Percentiles rank a stretch among this genome's conserved stretches.
phyloP scores from a whole-genome alignment of 1,140 invertebrate species.

The Platorchestia sp. region DNA sequence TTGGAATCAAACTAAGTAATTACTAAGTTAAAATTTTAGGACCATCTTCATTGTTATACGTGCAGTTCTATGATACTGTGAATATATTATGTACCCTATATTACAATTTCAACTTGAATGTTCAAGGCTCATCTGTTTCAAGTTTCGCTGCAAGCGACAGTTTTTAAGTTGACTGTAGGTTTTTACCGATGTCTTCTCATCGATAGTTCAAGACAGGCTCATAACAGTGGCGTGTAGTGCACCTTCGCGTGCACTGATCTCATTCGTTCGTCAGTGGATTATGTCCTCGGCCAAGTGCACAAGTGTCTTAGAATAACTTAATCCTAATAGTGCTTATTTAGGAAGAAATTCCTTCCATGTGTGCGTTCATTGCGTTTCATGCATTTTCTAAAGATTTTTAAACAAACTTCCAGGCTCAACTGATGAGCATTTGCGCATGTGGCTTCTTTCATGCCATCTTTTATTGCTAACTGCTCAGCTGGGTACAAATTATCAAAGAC shows the following conservation, averaged over 20 bases:
- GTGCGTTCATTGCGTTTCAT: background rate
- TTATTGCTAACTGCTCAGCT: conserved; percentile 33
- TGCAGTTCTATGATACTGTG: background rate
- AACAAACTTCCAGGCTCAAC: background rate
- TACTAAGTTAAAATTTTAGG: background rate
- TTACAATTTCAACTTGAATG: background rate
- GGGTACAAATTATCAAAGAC: conserved; percentile 27
- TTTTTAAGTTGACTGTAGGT: no score
- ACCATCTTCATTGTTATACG: background rate
- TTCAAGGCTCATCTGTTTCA: background rate
- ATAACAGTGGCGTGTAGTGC: background rate
- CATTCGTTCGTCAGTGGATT: background rate
- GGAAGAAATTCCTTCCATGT: background rate
- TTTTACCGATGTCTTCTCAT: background rate
- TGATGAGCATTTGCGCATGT: background rate
- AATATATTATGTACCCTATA: background rate
- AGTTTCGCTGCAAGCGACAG: background rate
- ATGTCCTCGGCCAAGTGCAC: background rate
- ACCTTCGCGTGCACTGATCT: background rate
- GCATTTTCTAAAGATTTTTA: background rate
- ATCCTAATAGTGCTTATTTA: background rate
- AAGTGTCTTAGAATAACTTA: background rate
- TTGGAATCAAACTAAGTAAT: background rate
- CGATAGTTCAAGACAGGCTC: background rate
- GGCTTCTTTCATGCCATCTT: background rate